Base-by-base conservation (phyloP, 2,113 vertebrate genomes). In the Neodontobutis hainanensis region DNA sequence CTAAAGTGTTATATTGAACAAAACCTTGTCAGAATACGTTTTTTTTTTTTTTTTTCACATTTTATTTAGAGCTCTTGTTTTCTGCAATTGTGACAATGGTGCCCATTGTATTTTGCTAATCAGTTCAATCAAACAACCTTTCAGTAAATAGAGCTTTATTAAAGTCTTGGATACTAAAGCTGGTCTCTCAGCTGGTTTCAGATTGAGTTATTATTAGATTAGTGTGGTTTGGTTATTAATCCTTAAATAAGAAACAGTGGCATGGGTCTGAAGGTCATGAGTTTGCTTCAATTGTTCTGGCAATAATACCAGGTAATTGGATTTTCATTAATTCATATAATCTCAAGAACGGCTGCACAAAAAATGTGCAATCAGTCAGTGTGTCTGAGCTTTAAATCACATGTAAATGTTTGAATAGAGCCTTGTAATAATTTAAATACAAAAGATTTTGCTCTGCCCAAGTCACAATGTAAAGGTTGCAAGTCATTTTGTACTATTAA, bases 111-210 rank as follows among this genome's bases (percentile, higher is more conserved):
- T 10, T 11, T 59, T 16, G 47, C 45, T 84, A 70, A 81, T 77
- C 42, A 69, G 77, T 76, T 67, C 40, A 67, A 59, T 83, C 44
- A 81, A 65, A 84, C 46, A 11, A 61, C 52, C 63, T 78, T 76
- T 72, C 48, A 47, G 11, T 80, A 59, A 76, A 78, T 67, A 59
- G 62, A 73, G 51, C 79, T 79, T 81, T 80, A 68, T 85, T 77
- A 44, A 11, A 66, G 16, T 50, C 56, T 11, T 47, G 65, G 50
- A 68, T 71, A 45, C 51, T 73, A 60, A 55, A 72, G 45, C 48
- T 38, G 59, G 34, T 73, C 32, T 38, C 51, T 85, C 70, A 76
- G 65, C 73, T 73, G 65, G 78, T 71, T 65, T 36, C 48, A 56
- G 49, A 73, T 68, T 70, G 47, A 45, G 46, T 27, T 19, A 46